A percentile compares a stretch with the other conserved stretches of the same genome.
phyloP scores from a whole-genome alignment of 2,888 invertebrate species.

The Steromphala cineraria region DNA sequence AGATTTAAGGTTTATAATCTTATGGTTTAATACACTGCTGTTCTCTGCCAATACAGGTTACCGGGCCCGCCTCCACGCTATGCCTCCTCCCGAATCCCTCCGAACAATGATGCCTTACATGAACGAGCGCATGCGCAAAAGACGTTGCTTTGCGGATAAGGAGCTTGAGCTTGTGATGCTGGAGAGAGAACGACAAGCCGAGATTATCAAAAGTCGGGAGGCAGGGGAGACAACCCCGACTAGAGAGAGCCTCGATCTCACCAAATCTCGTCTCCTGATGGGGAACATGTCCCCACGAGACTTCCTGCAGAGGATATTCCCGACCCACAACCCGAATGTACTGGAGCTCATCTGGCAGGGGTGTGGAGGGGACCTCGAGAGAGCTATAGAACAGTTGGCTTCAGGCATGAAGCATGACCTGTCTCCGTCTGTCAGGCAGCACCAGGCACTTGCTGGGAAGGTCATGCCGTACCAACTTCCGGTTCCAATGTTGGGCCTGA shows the following conservation, averaged over 20 bases:
- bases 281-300: slow-evolving; percentile 50
- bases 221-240: not conserved
- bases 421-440: slow-evolving; percentile 13
- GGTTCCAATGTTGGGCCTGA: slow-evolving; percentile 19
- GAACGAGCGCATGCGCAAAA: slow-evolving; percentile 80
- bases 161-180: slow-evolving; percentile 75
- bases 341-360: slow-evolving; percentile 67
- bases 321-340: slow-evolving; percentile 57
- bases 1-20: too few relatives aligned
- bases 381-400: slow-evolving; percentile 61
- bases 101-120: slow-evolving; percentile 71
- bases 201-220: slow-evolving; percentile 38
- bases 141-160: slow-evolving; percentile 76
- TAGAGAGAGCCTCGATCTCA: not conserved
- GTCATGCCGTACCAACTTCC: slow-evolving; percentile 19
- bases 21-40: not conserved
- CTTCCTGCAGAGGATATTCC: slow-evolving; percentile 61
- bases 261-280: slow-evolving; percentile 26
- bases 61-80: slow-evolving; percentile 59
- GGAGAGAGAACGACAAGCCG: slow-evolving; percentile 66
- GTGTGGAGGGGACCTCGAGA: slow-evolving; percentile 60
- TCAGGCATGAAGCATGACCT: slow-evolving; percentile 31
- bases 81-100: slow-evolving; percentile 61
- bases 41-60: slow-evolving; percentile 55
- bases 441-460: slow-evolving; percentile 21